A percentile compares a stretch with the other conserved stretches of the same genome.
These are phyloP conservation scores for Rhinogobius similis DNA, from an alignment of 2,113 vertebrate species.

Conservation along the genomic window DNA sequence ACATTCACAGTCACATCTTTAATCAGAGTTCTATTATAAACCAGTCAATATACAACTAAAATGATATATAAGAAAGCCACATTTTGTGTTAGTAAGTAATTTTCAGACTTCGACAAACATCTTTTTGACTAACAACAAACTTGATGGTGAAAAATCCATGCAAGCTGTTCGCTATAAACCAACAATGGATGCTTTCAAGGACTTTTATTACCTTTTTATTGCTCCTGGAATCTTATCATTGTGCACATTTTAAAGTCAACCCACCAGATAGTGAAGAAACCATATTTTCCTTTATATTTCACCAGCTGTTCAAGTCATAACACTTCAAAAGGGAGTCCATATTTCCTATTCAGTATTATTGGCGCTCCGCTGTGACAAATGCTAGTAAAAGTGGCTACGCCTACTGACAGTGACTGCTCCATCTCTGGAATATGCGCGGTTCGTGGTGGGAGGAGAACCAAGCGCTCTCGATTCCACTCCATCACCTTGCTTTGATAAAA, in stretches of 20 bases:
- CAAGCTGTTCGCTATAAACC: conserved; percentile 4
- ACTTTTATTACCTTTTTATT: background rate
- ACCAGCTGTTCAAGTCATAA: conserved; percentile 29
- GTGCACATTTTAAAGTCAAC: background rate
- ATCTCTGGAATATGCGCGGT: conserved; percentile 14
- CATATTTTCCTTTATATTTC: conserved; percentile 13
- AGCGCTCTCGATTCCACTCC: conserved; percentile 51
- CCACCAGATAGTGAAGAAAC: background rate
- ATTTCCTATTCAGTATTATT: conserved; percentile 42
- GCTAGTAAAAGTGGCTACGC: conserved; percentile 20
- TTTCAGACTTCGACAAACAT: background rate
- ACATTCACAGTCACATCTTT: background rate
- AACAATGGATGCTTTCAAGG: conserved; percentile 3
- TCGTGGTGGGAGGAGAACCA: conserved; percentile 38
- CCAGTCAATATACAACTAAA: too few relatives aligned
- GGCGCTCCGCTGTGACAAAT: conserved; percentile 44
- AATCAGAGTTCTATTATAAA: too few relatives aligned
- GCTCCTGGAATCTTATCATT: background rate
- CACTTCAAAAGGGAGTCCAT: conserved; percentile 9
- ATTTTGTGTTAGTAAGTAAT: too few relatives aligned
- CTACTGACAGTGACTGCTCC: conserved; percentile 37
- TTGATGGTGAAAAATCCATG: background rate
- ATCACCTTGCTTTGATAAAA: conserved; percentile 66
- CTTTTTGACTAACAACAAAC: background rate
- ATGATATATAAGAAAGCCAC: too few relatives aligned